phyloP scores from a whole-genome alignment of 1,140 invertebrate species.

The Anastrepha ludens region DNA sequence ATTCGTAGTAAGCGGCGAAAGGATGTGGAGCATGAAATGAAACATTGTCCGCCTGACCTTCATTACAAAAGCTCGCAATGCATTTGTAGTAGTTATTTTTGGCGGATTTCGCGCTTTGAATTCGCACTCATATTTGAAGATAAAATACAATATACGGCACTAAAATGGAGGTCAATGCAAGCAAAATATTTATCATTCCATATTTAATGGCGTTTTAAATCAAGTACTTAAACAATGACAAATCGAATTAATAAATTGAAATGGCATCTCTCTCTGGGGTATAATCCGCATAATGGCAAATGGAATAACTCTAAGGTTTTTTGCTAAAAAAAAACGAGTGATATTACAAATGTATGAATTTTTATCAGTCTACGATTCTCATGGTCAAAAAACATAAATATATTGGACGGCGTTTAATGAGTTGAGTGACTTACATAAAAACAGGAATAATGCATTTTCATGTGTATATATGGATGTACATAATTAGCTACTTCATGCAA shows the following conservation, averaged over 20 bases:
- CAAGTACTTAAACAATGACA: neutral
- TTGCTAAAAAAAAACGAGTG: too few relatives aligned
- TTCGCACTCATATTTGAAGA: neutral
- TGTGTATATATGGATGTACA: too few relatives aligned
- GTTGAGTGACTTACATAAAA: too few relatives aligned
- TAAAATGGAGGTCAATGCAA: neutral
- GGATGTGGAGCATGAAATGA: neutral
- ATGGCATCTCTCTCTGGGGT: neutral
- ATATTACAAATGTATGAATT: too few relatives aligned
- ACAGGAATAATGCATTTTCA: too few relatives aligned
- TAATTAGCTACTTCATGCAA: too few relatives aligned
- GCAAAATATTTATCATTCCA: too few relatives aligned
- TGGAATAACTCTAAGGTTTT: too few relatives aligned
- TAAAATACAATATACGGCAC: neutral
- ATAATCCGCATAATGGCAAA: too few relatives aligned
- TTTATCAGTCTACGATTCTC: too few relatives aligned
- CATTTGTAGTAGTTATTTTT: neutral
- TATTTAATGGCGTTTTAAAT: neutral
- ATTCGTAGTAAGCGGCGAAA: neutral
- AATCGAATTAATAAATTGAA: conserved; percentile 7
- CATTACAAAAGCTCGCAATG: neutral
- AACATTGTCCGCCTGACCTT: neutral
- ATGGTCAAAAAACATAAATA: too few relatives aligned
- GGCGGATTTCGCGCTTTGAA: neutral
- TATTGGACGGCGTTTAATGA: too few relatives aligned